Evolutionary conservation across 2,888 invertebrate species (phyloP), one percentile per base, ranked within the genome.

Genomic region (Falcaria lacertinaria): DNA sequence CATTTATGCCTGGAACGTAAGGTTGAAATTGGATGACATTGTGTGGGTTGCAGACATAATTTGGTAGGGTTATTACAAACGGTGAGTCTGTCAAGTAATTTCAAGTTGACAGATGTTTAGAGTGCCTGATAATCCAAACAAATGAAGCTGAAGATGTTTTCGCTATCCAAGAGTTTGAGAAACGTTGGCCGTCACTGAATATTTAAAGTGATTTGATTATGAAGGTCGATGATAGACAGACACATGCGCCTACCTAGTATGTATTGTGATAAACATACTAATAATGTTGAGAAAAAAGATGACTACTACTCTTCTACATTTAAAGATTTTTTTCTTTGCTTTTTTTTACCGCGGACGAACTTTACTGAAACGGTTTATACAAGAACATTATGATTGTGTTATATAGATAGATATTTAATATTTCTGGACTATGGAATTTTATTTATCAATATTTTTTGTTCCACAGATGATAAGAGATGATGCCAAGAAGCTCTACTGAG

Each of bases 51-150:
- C 39, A 40, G 14, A 11, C 11, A 11, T 28, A 4, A 28, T 28
- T 11, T 28, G 28, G 28, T 28, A 11, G 28, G 28, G 11, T 7
- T 28, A 11, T 28, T 11, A 11, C 11, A 28, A 11, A 28, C 6
- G 19, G 69, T 74, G 70, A 65, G 65, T 54, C 52, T 65, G 65
- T 54, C 52, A 68, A 74, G 28, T 28, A 28, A 75, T 72, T 64
- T 69, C 52, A 49, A 55, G 65, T 62, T 74, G 78, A 75, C 78
- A 75, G 61, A 69, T 80, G 78, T 77, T 80, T 81, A 80, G 67
- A 57, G 64, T 66, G 57, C 61, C 61, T 71, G 61, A 72, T 76
- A 75, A 69, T 69, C 58, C 55, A 80, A 80, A 80, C 75, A 79
- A 80, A 80, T 80, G 78, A 65, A 61, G 11, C 50, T 60, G 52